Evolutionary conservation across 1,140 invertebrate genomes (phyloP).

Genomic region (Halictus rubicundus): DNA sequence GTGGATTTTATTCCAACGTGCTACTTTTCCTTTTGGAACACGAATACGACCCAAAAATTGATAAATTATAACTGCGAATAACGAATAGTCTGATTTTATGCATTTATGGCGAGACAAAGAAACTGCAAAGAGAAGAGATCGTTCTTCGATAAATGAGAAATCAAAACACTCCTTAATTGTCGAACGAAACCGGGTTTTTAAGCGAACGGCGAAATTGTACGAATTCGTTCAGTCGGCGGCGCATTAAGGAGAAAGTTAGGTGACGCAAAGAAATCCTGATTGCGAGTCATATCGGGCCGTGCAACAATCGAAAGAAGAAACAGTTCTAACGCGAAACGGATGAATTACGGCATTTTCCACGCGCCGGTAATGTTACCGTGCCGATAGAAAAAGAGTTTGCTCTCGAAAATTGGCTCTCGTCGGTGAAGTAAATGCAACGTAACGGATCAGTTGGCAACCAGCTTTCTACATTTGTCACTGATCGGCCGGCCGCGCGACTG

Average conservation of each 20-base stretch:
- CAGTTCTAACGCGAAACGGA: not conserved
- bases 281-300: not conserved
- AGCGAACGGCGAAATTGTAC: not conserved
- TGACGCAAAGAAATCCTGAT: not conserved
- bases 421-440: conserved; percentile 8
- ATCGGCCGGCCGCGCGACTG: not conserved
- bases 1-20: too few relatives aligned
- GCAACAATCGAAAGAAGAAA: conserved; percentile 7
- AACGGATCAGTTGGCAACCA: conserved; percentile 28
- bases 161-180: too few relatives aligned
- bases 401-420: not conserved
- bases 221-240: not conserved
- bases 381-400: not conserved
- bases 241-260: conserved; percentile 33
- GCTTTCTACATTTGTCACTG: conserved; percentile 26
- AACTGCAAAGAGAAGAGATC: too few relatives aligned
- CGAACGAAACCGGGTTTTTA: not conserved
- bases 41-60: not conserved
- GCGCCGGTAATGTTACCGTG: not conserved
- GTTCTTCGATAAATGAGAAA: too few relatives aligned
- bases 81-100: too few relatives aligned
- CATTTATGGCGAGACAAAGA: too few relatives aligned
- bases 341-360: not conserved
- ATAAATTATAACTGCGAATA: not conserved
- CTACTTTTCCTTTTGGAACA: too few relatives aligned